Evolutionary conservation across 2,888 invertebrate species (phyloP).

Genomic region (Lepidocyrtoides sp.): DNA sequence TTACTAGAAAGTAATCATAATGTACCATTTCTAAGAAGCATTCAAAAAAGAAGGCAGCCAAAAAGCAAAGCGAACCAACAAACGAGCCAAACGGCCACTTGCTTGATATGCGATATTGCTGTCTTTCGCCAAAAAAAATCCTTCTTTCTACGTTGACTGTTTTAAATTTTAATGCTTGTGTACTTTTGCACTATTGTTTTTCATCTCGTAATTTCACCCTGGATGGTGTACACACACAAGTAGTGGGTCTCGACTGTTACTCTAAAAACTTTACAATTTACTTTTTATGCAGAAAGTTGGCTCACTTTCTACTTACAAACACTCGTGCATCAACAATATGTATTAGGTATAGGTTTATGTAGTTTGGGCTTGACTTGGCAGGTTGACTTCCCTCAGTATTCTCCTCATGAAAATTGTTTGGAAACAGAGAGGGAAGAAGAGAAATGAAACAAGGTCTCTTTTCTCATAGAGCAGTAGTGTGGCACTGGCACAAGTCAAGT

Average conservation of each 20-base stretch:
- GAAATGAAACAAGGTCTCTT: slow-evolving; percentile 25
- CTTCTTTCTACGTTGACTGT: neutral
- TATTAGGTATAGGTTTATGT: too few relatives aligned
- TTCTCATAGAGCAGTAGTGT: neutral
- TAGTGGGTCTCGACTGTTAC: neutral
- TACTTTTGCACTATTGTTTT: neutral
- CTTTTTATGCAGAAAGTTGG: neutral
- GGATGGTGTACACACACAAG: neutral
- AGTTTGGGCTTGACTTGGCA: too few relatives aligned
- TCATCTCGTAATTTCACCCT: neutral
- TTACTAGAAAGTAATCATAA: too few relatives aligned
- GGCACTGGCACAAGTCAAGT: neutral
- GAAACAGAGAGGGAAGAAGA: neutral
- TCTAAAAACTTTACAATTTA: neutral
- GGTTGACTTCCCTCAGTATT: neutral
- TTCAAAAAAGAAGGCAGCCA: too few relatives aligned
- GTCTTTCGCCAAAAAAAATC: too few relatives aligned
- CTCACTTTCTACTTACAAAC: neutral
- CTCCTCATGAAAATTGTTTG: neutral
- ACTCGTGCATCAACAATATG: neutral
- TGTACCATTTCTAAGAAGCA: too few relatives aligned
- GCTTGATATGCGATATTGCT: too few relatives aligned
- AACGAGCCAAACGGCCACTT: too few relatives aligned
- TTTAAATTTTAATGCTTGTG: neutral
- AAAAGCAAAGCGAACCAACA: too few relatives aligned